Evolutionary conservation across 2,888 invertebrate species (phyloP), one percentile per base, ranked within the genome.

Genomic region (Emesis russula): DNA sequence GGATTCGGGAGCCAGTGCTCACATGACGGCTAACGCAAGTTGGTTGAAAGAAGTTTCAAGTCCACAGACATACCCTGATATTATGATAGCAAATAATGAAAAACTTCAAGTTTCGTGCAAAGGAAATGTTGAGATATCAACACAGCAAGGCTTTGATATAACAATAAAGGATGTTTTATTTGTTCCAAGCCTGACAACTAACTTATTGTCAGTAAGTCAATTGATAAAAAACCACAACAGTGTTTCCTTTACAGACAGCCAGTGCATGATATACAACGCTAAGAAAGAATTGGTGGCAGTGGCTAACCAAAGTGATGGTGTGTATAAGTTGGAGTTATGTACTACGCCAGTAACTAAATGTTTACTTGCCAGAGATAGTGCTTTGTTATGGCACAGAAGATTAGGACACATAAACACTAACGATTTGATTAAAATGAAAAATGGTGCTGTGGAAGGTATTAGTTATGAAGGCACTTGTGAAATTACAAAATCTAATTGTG

Each of bases 161-260:
- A 73, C 58, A 9, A 82, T 94, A 0, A 80, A 86, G 33, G 76
- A 85, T 7, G 91, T 94, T 0, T 63, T 95, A 18, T 95, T 90
- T 81, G 89, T 94, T 0, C 94, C 93, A 36, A 85, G 70, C 6
- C 73, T 95, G 0, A 87, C 92, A 0, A 94, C 88, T 9, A 94
- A 93, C 15, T 73, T 93, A 13, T 36, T 93, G 31, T 92, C 91
- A 63, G 88, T 92, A 0, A 92, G 90, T 79, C 82, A 89, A 74
- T 31, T 89, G 9, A 85, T 90, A 9, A 48, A 68, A 58, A 86
- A 84, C 73, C 76, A 85, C n/a, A 89, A 87, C 71, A 85, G 70
- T 53, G 83, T 87, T 9, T n/a, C 25, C 11, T 89, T 89, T 68
- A n/a, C 82, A 71, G 48, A 85, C 18, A 79, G 76, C n/a, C n/a